Percentiles rank a stretch among this genome's conserved stretches.
Conservation (phyloP, 2,888 invertebrate species). For the Ectropis crepuscularia region DNA sequence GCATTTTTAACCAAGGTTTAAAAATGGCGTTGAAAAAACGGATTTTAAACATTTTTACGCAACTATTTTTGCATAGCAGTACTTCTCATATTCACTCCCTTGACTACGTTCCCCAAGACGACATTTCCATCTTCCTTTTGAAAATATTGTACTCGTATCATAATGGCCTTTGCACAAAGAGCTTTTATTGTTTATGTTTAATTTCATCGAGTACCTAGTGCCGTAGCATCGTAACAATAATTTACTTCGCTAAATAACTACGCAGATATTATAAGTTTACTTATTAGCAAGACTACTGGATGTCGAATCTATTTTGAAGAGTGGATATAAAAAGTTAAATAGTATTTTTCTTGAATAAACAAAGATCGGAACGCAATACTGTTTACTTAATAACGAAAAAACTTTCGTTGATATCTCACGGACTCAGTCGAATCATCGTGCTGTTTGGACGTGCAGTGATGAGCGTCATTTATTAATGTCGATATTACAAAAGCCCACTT, state of each 20-base stretch:
- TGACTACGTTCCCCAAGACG: constrained; percentile 31
- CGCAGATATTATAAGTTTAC: neutral
- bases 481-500: constrained; percentile 61
- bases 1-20: neutral
- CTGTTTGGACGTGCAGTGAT: constrained; percentile 37
- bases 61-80: neutral
- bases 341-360: neutral
- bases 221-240: neutral
- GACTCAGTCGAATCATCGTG: constrained; percentile 30
- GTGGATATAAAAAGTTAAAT: neutral
- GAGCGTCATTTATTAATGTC: constrained; percentile 57
- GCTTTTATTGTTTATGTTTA: constrained; percentile 38
- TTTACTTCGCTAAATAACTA: neutral
- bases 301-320: too few relatives aligned
- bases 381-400: neutral
- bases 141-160: constrained; percentile 20
- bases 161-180: constrained; percentile 23
- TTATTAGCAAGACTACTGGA: neutral
- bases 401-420: constrained; percentile 2
- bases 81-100: neutral
- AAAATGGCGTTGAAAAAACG: too few relatives aligned
- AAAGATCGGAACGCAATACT: neutral
- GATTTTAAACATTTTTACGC: too few relatives aligned
- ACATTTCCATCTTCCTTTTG: constrained; percentile 43
- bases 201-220: constrained; percentile 7